phyloP scores from a whole-genome alignment of 2,797 vertebrate genomes.

The Lateolabrax maculatus region DNA sequence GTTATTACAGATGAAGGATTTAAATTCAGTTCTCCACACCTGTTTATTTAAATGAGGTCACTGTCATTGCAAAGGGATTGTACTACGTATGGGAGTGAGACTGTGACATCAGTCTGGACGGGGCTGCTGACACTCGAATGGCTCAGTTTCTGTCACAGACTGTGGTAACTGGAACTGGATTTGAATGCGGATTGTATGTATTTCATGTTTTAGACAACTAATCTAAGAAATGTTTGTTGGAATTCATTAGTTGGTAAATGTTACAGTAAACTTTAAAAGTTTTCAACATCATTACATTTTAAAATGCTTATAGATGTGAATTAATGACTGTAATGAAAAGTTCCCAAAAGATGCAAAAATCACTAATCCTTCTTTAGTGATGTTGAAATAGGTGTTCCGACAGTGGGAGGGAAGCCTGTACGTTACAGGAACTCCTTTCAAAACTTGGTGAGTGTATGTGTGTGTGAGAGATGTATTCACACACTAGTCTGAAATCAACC shows the following conservation, averaged over 20 bases:
- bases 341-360: background rate
- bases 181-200: background rate
- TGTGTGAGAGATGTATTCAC: background rate
- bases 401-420: background rate
- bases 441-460: background rate
- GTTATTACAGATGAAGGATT: slow-evolving; percentile 1
- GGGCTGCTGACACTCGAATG: background rate
- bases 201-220: background rate
- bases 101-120: background rate
- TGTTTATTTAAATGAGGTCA: slow-evolving; percentile 28
- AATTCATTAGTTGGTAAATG: background rate
- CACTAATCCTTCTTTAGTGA: background rate
- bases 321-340: background rate
- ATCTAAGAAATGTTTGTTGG: background rate
- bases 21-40: slow-evolving; percentile 8
- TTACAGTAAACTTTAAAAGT: background rate
- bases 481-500: background rate
- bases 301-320: background rate
- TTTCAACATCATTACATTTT: background rate
- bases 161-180: background rate
- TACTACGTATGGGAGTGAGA: background rate
- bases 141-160: background rate
- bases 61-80: slow-evolving; percentile 7
- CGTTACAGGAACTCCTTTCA: background rate
- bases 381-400: background rate